Evolutionary conservation across 2,797 vertebrate genomes (phyloP).

Genomic region (Morelia viridis): DNA sequence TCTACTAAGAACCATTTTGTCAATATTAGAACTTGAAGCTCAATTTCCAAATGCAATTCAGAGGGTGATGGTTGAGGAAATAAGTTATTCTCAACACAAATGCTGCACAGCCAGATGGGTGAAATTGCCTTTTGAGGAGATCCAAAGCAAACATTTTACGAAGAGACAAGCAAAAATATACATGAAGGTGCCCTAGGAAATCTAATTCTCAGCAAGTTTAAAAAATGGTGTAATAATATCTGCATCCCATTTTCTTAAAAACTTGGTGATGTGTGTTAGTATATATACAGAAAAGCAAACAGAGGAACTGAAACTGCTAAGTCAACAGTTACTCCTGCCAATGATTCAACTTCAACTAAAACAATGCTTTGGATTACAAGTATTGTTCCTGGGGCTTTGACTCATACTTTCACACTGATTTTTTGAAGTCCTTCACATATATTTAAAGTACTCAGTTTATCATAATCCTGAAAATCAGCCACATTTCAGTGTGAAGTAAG

Average conservation of each 20-base stretch:
- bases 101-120: slow-evolving; percentile 23
- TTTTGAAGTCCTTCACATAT: not conserved
- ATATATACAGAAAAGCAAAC: slow-evolving; percentile 6
- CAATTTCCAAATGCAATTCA: slow-evolving; percentile 12
- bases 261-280: not conserved
- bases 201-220: slow-evolving; percentile 40
- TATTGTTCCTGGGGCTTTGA: not conserved
- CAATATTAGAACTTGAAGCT: not conserved
- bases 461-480: not conserved
- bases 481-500: not conserved
- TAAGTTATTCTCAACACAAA: slow-evolving; percentile 20
- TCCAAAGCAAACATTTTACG: slow-evolving; percentile 45
- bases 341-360: slow-evolving; percentile 19
- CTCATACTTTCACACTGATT: not conserved
- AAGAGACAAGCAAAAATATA: slow-evolving; percentile 39
- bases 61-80: not conserved
- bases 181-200: slow-evolving; percentile 27
- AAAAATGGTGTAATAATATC: slow-evolving; percentile 38
- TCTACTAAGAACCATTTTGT: slow-evolving; percentile 4
- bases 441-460: not conserved
- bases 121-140: slow-evolving; percentile 33
- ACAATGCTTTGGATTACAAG: slow-evolving; percentile 1
- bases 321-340: slow-evolving; percentile 6
- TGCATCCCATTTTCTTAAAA: slow-evolving; percentile 14
- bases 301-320: not conserved